Percentiles rank a stretch among this genome's conserved stretches.
Evolutionary conservation across 1,140 invertebrate genomes (phyloP).

Genomic region (Colletes gigas): DNA sequence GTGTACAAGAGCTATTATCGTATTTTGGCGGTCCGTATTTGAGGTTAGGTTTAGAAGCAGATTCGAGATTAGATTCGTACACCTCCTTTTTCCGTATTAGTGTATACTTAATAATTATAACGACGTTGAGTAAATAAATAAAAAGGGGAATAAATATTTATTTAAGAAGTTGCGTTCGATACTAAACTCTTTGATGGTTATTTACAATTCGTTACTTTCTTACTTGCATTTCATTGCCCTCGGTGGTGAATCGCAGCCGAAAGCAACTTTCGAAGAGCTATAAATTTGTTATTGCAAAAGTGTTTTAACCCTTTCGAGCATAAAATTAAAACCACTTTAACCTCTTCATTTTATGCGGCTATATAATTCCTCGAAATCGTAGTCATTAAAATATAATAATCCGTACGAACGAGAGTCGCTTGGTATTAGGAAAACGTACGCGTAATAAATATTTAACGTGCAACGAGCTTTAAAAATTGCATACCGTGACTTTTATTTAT

Average conservation of each 20-base stretch:
- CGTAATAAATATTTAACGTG: not conserved
- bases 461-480: not conserved
- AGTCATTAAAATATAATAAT: conserved; percentile 15
- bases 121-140: not conserved
- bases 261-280: not conserved
- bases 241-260: not conserved
- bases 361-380: not conserved
- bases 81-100: too few species aligned
- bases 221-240: not conserved
- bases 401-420: not conserved
- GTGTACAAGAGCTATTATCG: too few species aligned
- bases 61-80: too few species aligned
- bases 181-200: not conserved
- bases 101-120: too few species aligned
- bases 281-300: conserved; percentile 25
- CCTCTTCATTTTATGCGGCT: conserved; percentile 17
- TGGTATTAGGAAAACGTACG: not conserved
- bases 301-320: not conserved
- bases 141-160: not conserved
- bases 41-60: too few species aligned
- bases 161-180: not conserved
- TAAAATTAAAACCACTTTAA: not conserved
- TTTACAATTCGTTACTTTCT: not conserved
- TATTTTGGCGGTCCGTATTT: too few species aligned
- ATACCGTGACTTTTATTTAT: too few species aligned